phyloP scores from a whole-genome alignment of 2,113 vertebrate species.

The Eonycteris spelaea region DNA sequence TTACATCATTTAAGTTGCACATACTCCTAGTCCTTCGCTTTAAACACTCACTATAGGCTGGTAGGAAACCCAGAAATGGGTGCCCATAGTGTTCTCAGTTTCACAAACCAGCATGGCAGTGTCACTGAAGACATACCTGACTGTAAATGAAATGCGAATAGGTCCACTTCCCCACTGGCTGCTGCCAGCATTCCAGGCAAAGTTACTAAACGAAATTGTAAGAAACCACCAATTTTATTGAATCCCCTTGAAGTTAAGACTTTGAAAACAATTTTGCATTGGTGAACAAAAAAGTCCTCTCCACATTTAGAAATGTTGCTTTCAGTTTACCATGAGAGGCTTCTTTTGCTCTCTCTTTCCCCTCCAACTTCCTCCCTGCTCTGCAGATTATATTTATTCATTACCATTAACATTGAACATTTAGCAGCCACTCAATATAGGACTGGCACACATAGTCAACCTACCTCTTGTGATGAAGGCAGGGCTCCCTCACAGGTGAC shows the following conservation, averaged over 20 bases:
- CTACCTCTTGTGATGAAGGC: conserved; percentile 81
- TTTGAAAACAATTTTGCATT: not conserved
- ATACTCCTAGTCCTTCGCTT: not conserved
- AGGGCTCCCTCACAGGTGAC: conserved; percentile 87
- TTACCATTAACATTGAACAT: not conserved
- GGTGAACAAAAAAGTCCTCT: not conserved
- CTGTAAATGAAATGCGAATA: not conserved
- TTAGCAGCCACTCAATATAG: not conserved
- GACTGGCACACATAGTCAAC: not conserved
- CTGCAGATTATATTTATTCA: not conserved
- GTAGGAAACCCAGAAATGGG: not conserved
- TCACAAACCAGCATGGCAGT: not conserved
- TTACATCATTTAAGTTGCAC: not conserved
- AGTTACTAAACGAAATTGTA: not conserved
- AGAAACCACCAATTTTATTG: not conserved
- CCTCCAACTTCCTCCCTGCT: not conserved
- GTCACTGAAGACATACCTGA: not conserved
- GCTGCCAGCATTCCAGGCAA: not conserved
- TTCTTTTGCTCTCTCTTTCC: not conserved
- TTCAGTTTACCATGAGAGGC: not conserved
- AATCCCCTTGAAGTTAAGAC: not conserved
- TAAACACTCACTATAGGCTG: not conserved
- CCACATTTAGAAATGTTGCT: not conserved
- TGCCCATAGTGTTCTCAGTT: not conserved
- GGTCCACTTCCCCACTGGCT: not conserved